Percentiles rank a stretch among this genome's conserved stretches.
Conservation (phyloP, 2,113 vertebrate genomes). For the Silurus meridionalis region DNA sequence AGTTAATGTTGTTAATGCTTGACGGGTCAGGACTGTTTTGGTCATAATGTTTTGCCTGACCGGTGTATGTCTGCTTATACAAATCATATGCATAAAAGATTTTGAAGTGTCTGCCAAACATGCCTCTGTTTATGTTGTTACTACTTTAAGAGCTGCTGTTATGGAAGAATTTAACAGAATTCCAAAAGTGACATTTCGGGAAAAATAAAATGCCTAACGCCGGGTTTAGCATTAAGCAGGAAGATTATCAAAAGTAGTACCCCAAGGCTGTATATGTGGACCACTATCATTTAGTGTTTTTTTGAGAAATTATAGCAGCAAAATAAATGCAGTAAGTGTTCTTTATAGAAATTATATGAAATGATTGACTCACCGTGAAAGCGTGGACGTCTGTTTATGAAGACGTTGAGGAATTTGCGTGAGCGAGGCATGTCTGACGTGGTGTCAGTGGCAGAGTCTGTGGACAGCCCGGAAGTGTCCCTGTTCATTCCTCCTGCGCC, state of each 20-base stretch:
- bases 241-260: background rate
- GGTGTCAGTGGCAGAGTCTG: constrained; percentile 79
- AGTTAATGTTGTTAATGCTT: no score
- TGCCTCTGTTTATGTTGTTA: background rate
- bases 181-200: background rate
- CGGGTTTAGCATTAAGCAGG: background rate
- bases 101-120: background rate
- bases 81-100: no score
- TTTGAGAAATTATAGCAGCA: background rate
- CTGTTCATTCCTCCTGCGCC: constrained; percentile 39
- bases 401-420: constrained; percentile 95
- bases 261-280: constrained; percentile 2
- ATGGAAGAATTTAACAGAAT: background rate
- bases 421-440: constrained; percentile 82
- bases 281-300: background rate
- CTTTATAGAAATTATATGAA: background rate
- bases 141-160: background rate
- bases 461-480: constrained; percentile 60
- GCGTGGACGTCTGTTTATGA: constrained; percentile 82
- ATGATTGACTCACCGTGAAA: constrained; percentile 76
- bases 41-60: no score
- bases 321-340: background rate
- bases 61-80: no score
- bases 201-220: background rate
- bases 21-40: no score